Conservation (phyloP, 2,113 vertebrate genomes). For the Syrmaticus mikado region DNA sequence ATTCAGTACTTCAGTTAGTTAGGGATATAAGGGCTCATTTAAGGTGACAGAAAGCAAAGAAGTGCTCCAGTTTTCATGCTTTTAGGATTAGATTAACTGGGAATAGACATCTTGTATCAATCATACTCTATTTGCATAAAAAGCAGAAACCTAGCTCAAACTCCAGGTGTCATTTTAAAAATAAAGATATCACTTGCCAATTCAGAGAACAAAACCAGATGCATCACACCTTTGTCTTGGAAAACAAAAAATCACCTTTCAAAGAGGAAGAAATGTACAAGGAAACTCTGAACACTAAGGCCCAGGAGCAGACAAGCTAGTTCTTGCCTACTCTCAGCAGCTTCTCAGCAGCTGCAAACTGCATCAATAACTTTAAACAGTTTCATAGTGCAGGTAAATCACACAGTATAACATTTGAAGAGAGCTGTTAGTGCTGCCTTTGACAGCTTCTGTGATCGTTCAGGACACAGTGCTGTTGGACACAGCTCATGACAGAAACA, state of each 20-base stretch:
- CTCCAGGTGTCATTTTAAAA: not conserved
- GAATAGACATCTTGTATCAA: not conserved
- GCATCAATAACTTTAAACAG: not conserved
- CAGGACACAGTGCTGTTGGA: not conserved
- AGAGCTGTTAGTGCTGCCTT: not conserved
- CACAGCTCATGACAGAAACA: not conserved
- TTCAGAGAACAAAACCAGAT: not conserved
- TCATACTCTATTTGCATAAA: not conserved
- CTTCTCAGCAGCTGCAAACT: not conserved
- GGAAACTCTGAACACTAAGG: not conserved
- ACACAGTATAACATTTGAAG: not conserved
- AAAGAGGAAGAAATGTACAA: not conserved
- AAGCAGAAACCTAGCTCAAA: not conserved
- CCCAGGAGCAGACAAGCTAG: not conserved
- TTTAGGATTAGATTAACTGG: not conserved
- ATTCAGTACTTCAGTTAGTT: not conserved
- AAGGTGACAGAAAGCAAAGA: not conserved
- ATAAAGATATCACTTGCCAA: not conserved
- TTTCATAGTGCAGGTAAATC: not conserved
- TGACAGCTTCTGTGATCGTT: not conserved
- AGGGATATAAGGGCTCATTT: not conserved
- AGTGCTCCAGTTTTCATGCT: not conserved
- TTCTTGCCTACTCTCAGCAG: not conserved
- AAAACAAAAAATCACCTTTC: not conserved
- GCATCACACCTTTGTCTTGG: not conserved